phyloP scores from a whole-genome alignment of 2,797 vertebrate species.

The Scyliorhinus canicula region DNA sequence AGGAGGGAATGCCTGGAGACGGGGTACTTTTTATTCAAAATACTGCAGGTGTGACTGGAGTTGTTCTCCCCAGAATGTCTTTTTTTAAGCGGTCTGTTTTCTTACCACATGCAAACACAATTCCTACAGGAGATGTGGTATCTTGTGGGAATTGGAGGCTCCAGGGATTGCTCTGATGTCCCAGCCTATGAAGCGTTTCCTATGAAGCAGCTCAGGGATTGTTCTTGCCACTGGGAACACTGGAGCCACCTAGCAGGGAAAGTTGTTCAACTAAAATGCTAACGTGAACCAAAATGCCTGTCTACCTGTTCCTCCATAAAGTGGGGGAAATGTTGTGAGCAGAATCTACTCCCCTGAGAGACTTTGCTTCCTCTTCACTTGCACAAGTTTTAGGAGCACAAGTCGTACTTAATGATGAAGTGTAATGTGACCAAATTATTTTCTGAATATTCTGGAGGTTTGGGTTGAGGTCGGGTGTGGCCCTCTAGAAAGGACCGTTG shows the following conservation, averaged over 20 bases:
- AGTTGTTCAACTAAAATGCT: neutral
- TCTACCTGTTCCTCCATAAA: neutral
- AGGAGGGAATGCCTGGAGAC: neutral
- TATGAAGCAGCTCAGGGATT: neutral
- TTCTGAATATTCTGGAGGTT: neutral
- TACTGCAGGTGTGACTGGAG: neutral
- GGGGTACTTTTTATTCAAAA: neutral
- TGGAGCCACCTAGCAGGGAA: neutral
- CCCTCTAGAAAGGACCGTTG: too few species aligned
- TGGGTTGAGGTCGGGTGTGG: neutral
- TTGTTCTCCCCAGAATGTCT: neutral
- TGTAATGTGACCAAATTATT: neutral
- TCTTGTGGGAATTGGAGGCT: neutral
- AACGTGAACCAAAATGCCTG: neutral
- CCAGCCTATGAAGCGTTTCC: neutral
- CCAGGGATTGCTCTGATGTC: neutral
- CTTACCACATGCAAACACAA: neutral
- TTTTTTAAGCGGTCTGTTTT: neutral
- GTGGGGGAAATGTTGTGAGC: neutral
- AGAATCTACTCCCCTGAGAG: neutral
- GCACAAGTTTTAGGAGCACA: neutral
- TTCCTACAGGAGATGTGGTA: neutral
- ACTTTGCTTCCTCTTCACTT: neutral
- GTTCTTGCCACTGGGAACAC: neutral
- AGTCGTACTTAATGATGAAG: neutral